Conservation (phyloP, 2,888 invertebrate species). For the Acronicta leporina region DNA sequence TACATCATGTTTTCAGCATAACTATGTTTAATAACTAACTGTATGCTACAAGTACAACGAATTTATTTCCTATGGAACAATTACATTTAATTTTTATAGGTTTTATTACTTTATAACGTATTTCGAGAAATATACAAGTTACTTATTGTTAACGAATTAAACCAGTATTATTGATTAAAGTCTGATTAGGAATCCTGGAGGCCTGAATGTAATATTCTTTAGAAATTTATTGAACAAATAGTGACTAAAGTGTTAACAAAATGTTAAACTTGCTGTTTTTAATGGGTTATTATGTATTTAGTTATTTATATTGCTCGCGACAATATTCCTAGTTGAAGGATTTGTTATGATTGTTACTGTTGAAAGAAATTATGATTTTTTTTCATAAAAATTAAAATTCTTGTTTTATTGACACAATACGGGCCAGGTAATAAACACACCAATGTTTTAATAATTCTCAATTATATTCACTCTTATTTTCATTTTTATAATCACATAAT, state of each 20-base stretch:
- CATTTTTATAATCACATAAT: conserved; percentile 88
- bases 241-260: conserved; percentile 25
- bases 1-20: neutral
- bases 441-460: conserved; percentile 79
- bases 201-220: neutral
- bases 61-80: neutral
- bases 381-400: conserved; percentile 8
- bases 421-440: conserved; percentile 45
- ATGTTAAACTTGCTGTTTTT: conserved; percentile 5
- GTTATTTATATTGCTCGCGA: conserved; percentile 13
- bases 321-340: conserved; percentile 8
- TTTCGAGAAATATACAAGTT: neutral
- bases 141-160: neutral
- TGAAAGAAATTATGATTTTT: conserved; percentile 30
- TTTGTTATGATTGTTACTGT: conserved; percentile 26
- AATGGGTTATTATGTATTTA: conserved; percentile 4
- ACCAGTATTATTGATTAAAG: conserved; percentile 35
- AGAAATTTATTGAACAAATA: conserved; percentile 8
- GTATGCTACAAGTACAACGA: neutral
- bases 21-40: neutral
- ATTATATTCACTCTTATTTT: conserved; percentile 86
- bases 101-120: neutral
- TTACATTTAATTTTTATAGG: neutral
- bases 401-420: conserved; percentile 34
- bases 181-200: neutral